phyloP scores from a whole-genome alignment of 2,888 invertebrate genomes.

The Drosophila mimetica region DNA sequence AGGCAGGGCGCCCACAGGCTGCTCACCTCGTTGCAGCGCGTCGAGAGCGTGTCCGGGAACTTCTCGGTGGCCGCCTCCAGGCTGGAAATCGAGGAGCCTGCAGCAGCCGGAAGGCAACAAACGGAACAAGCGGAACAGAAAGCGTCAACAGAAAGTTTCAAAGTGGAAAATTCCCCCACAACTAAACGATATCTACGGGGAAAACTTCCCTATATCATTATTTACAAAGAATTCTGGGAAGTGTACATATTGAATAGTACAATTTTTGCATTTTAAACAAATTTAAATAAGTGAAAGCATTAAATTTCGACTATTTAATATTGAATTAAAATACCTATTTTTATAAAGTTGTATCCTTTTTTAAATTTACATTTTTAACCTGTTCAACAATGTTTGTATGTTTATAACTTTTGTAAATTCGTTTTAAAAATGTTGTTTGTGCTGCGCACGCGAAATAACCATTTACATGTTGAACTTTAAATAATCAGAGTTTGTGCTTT shows the following conservation, averaged over 20 bases:
- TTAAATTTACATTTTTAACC: not conserved
- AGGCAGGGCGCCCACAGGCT: conserved; percentile 91
- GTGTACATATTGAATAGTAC: not conserved
- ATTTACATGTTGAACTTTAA: not conserved
- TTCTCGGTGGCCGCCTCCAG: conserved; percentile 89
- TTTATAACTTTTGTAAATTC: not conserved
- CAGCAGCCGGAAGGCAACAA: conserved; percentile 7
- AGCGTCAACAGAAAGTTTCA: conserved; percentile 19
- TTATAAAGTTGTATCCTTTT: no score
- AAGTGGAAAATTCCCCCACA: conserved; percentile 2
- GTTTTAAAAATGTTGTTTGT: not conserved
- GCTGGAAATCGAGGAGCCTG: conserved; percentile 90
- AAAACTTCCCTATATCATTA: not conserved
- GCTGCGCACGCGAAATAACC: conserved; percentile 11
- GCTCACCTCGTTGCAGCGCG: conserved; percentile 88
- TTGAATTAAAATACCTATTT: no score
- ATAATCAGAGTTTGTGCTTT: not conserved
- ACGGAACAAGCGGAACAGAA: conserved; percentile 12
- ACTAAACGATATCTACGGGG: not conserved
- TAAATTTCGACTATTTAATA: no score
- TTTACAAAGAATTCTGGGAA: not conserved
- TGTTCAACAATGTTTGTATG: not conserved
- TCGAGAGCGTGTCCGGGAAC: conserved; percentile 86
- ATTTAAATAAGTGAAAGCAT: not conserved
- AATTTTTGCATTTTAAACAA: not conserved